These are phyloP conservation scores for Amaurobius ferox DNA, from an alignment of 2,888 invertebrate genomes.

Conservation along the genomic window DNA sequence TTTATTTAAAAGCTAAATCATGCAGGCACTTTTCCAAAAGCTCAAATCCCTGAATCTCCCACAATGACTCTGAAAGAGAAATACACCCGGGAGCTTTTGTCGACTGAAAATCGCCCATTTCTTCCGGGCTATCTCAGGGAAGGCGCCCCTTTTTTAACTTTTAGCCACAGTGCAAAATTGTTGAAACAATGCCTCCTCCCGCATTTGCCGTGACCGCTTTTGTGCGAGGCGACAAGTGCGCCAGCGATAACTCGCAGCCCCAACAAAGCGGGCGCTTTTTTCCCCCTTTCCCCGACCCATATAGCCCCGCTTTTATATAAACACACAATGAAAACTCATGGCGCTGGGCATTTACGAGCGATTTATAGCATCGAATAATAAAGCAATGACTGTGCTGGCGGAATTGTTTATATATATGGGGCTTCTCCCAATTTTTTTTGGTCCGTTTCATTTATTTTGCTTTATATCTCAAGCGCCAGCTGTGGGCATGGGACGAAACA, in stretches of 20 bases:
- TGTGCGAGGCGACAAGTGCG: conserved; percentile 51
- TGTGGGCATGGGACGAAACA: conserved; percentile 40
- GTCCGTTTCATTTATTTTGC: conserved; percentile 22
- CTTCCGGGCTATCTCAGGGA: conserved; percentile 6
- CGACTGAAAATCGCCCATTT: conserved; percentile 2
- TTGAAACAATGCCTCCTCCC: conserved; percentile 55
- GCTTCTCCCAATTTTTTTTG: conserved; percentile 21
- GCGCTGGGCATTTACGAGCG: conserved; percentile 52
- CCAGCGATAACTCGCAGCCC: conserved; percentile 49
- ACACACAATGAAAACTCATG: conserved; percentile 54
- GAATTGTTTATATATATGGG: conserved; percentile 53
- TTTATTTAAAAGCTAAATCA: neutral
- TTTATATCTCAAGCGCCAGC: conserved; percentile 43
- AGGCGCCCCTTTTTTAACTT: conserved; percentile 12
- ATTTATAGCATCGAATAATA: conserved; percentile 65
- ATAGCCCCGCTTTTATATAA: conserved; percentile 26
- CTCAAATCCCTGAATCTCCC: neutral
- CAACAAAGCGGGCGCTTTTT: conserved; percentile 39
- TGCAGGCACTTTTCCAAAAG: conserved; percentile 12
- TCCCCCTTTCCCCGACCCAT: neutral
- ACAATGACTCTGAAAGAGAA: conserved; percentile 1
- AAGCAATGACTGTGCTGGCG: conserved; percentile 47
- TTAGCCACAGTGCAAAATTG: conserved; percentile 37
- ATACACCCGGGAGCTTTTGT: neutral
- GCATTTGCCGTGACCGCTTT: conserved; percentile 10